Conservation (phyloP, 2,113 vertebrate species). For the Chionomys nivalis region DNA sequence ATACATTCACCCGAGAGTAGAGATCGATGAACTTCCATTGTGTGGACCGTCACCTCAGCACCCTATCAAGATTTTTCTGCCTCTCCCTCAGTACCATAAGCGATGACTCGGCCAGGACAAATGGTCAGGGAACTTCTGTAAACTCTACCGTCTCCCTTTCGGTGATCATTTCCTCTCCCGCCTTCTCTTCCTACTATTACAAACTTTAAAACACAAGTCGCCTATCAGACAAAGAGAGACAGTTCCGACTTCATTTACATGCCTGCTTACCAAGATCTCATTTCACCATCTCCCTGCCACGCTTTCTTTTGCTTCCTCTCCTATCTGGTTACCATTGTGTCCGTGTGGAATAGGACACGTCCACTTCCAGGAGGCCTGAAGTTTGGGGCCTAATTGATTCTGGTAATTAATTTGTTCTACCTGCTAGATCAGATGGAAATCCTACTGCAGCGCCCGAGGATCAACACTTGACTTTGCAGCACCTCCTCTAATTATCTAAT, state of each 20-base stretch:
- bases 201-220: background rate
- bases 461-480: slow-evolving; percentile 95
- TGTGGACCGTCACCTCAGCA: rapidly evolving
- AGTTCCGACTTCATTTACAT: slow-evolving; percentile 72
- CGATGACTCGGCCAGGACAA: background rate
- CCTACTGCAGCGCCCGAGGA: slow-evolving; percentile 90
- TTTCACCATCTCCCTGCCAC: slow-evolving; percentile 64
- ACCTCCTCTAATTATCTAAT: slow-evolving; percentile 98
- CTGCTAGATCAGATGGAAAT: slow-evolving; percentile 93
- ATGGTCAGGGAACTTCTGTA: background rate
- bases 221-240: slow-evolving; percentile 14
- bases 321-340: slow-evolving; percentile 86
- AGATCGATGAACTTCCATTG: background rate
- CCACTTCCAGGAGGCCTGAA: slow-evolving; percentile 86
- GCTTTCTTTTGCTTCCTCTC: background rate
- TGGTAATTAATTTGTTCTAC: slow-evolving; percentile 94
- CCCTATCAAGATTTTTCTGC: background rate
- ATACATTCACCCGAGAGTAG: background rate
- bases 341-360: slow-evolving; percentile 85
- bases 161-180: background rate
- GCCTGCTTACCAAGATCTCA: slow-evolving; percentile 67
- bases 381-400: slow-evolving; percentile 92
- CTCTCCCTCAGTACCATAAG: background rate
- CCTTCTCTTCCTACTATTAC: background rate
- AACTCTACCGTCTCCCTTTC: background rate